Evolutionary conservation across 1,140 invertebrate species (phyloP).

Genomic region (Lepidurus arcticus): DNA sequence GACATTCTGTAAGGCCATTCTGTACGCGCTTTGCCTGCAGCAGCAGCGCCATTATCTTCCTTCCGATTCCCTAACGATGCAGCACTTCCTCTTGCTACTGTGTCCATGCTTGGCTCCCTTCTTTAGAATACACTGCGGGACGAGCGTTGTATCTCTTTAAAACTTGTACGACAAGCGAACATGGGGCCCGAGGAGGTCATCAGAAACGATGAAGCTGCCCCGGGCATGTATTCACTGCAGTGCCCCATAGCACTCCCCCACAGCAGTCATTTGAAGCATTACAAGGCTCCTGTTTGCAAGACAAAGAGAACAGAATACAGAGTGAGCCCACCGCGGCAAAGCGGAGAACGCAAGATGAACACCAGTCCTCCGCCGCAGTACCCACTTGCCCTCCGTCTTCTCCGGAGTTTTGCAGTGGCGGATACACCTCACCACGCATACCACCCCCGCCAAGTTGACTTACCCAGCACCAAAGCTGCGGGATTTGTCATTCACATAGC

Average conservation of each 20-base stretch:
- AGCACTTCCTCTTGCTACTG: neutral
- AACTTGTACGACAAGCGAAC: neutral
- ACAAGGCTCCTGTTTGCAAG: neutral
- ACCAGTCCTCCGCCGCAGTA: neutral
- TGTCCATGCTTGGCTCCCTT: neutral
- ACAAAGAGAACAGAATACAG: neutral
- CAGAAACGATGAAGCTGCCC: neutral
- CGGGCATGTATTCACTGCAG: conserved; percentile 1
- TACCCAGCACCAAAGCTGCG: neutral
- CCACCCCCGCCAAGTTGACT: neutral
- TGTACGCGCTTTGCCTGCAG: neutral
- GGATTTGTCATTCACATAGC: conserved; percentile 3
- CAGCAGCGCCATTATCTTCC: neutral
- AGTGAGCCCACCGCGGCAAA: neutral
- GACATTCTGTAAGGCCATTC: neutral
- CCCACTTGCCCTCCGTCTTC: neutral
- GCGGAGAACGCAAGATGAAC: conserved; percentile 10
- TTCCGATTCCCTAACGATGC: neutral
- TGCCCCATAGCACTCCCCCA: neutral
- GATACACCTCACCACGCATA: neutral
- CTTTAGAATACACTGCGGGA: neutral
- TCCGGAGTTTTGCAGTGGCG: neutral
- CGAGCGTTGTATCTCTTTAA: neutral
- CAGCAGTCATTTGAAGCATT: neutral
- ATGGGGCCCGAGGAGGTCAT: neutral